These are phyloP conservation scores for Lagodon rhomboides DNA, from an alignment of 2,797 vertebrate species.

Conservation along the genomic window DNA sequence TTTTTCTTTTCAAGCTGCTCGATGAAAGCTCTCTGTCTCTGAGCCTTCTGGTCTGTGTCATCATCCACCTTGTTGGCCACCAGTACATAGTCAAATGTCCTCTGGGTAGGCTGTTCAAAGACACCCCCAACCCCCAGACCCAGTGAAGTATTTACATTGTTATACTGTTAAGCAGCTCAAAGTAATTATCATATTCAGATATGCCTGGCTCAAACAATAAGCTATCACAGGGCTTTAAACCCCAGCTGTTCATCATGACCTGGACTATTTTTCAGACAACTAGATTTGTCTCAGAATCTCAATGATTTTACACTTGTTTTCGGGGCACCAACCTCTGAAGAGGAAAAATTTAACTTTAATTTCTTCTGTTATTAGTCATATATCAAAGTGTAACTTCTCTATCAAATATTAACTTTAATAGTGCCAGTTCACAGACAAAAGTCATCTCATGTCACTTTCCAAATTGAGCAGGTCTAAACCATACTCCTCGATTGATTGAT, in stretches of 20 bases:
- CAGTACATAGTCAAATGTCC: constrained; percentile 88
- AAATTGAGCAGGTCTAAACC: too few species aligned
- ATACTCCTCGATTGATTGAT: too few species aligned
- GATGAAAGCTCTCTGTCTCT: constrained; percentile 86
- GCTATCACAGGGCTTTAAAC: neutral
- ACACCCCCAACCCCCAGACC: neutral
- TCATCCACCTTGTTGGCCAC: constrained; percentile 79
- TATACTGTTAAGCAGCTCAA: neutral
- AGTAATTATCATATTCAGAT: neutral
- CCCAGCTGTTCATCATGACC: neutral
- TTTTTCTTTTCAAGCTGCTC: constrained; percentile 83
- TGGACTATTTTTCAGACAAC: neutral
- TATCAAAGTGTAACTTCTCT: too few species aligned
- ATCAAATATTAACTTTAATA: too few species aligned
- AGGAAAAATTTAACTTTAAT: too few species aligned
- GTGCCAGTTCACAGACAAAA: too few species aligned
- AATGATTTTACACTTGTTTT: too few species aligned
- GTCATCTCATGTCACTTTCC: too few species aligned
- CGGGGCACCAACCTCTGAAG: too few species aligned
- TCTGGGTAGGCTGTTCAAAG: constrained; percentile 40
- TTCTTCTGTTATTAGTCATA: too few species aligned
- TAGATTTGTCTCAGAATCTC: too few species aligned
- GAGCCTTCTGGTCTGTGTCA: constrained; percentile 40
- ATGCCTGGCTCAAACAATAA: neutral
- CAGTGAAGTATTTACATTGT: neutral